Base-by-base conservation (phyloP, 1,140 invertebrate genomes). In the Bombyx mandarina region DNA sequence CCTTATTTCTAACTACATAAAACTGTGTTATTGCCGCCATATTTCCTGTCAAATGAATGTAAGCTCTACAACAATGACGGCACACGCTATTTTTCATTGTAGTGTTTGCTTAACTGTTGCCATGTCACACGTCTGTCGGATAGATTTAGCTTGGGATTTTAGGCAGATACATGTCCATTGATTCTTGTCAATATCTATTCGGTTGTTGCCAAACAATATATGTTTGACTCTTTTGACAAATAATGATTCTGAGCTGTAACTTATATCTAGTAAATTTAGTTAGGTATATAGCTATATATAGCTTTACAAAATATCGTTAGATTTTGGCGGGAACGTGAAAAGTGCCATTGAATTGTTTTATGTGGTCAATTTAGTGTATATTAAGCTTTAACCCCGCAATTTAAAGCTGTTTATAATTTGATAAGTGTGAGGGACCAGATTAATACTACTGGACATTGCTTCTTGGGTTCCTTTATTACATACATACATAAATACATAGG, bases 31-130 rank as follows among this genome's bases (percentile, higher is more conserved):
- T 7, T 22, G 9, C 12, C 7, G 22, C 22, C n/a, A 3, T 18
- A 49, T 49, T 49, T 49, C 45, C 45, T 7, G 51, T 52, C 22
- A 9, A 42, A 8, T 7, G 18, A 52, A 52, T 42, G n/a, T 52
- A 10, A 42, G 43, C 51, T 52, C 8, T 52, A 42, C n/a, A 8
- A 35, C 35, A 43, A 52, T 42, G n/a, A 43, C n/a, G n/a, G 22
- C 43, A 52, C n/a, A 52, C 9, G 26, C 43, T 22, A 43, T 42
- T 10, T 52, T 52, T 10, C 22, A 43, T 8, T 52, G 22, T 9
- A 59, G 58, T 63, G 63, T 66, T 73, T 65, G 71, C 77, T 75
- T 70, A 75, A 78, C 74, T 65, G 63, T 45, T 43, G 48, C 62
- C 77, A 75, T 79, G 77, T 35, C 48, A 8, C 9, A 12, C 48